phyloP scores from a whole-genome alignment of 2,797 vertebrate genomes.

The Eremophila alpestris region DNA sequence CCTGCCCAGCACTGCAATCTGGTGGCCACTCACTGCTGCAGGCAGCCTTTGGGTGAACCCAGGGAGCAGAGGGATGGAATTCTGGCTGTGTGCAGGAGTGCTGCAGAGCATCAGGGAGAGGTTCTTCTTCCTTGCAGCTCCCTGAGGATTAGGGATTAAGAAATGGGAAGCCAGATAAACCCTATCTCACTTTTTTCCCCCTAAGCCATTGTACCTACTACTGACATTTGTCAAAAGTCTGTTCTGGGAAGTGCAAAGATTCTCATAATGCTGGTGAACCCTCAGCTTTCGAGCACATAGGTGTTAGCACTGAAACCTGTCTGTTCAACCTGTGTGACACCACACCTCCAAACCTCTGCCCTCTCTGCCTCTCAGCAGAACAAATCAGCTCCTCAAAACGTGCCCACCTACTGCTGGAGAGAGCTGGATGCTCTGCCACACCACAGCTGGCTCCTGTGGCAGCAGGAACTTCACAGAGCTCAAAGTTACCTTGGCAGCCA shows the following conservation, averaged over 20 bases:
- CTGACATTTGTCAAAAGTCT: neutral
- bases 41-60: neutral
- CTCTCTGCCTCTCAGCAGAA: neutral
- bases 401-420: neutral
- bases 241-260: neutral
- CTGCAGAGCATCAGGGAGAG: neutral
- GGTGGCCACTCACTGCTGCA: neutral
- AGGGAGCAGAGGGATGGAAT: neutral
- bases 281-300: neutral
- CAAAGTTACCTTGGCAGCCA: slow-evolving; percentile 80
- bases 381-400: neutral
- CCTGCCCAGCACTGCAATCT: neutral
- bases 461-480: slow-evolving; percentile 69
- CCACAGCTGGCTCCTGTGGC: slow-evolving; percentile 47
- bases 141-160: neutral
- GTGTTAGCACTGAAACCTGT: neutral
- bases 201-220: neutral
- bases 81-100: neutral
- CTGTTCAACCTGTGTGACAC: neutral
- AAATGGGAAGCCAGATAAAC: neutral
- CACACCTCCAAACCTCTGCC: neutral
- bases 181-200: neutral
- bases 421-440: neutral
- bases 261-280: neutral
- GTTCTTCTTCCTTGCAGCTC: neutral